Evolutionary conservation across 1,140 invertebrate genomes (phyloP).

Genomic region (Pseudomyrmex dendroicus): DNA sequence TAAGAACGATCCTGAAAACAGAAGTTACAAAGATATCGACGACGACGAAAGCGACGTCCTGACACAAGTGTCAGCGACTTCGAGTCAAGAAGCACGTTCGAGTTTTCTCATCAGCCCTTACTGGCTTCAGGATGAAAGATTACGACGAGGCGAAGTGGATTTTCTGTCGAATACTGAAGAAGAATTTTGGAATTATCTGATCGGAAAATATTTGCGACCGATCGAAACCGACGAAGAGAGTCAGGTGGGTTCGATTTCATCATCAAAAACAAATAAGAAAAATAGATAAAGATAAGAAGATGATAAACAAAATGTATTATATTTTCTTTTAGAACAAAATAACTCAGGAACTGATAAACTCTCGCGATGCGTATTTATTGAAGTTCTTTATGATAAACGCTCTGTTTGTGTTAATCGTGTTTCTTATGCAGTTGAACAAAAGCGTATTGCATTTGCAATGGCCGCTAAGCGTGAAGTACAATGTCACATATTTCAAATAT

Average conservation of each 20-base stretch:
- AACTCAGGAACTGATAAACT: conserved; percentile 87
- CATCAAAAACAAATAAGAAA: neutral
- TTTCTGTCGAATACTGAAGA: conserved; percentile 88
- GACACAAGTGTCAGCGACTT: neutral
- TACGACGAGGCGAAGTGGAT: conserved; percentile 87
- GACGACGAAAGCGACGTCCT: conserved; percentile 61
- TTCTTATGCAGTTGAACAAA: conserved; percentile 92
- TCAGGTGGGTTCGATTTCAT: conserved; percentile 53
- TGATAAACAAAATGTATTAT: neutral
- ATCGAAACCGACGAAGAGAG: conserved; percentile 84
- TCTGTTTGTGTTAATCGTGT: conserved; percentile 92
- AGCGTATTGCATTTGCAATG: conserved; percentile 89
- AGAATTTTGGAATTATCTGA: conserved; percentile 91
- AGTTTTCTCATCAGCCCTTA: conserved; percentile 87
- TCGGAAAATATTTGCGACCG: conserved; percentile 90
- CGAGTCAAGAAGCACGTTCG: neutral
- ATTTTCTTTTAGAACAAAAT: conserved; percentile 84
- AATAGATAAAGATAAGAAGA: neutral
- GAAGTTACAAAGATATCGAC: conserved; percentile 46
- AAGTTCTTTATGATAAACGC: conserved; percentile 94
- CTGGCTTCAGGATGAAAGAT: conserved; percentile 90
- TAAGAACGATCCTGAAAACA: conserved; percentile 27
- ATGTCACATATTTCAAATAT: conserved; percentile 89
- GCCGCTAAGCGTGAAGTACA: conserved; percentile 89
- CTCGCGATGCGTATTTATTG: conserved; percentile 90